Base-by-base conservation (phyloP, 1,140 invertebrate species). In the Chrysomallon squamiferum region DNA sequence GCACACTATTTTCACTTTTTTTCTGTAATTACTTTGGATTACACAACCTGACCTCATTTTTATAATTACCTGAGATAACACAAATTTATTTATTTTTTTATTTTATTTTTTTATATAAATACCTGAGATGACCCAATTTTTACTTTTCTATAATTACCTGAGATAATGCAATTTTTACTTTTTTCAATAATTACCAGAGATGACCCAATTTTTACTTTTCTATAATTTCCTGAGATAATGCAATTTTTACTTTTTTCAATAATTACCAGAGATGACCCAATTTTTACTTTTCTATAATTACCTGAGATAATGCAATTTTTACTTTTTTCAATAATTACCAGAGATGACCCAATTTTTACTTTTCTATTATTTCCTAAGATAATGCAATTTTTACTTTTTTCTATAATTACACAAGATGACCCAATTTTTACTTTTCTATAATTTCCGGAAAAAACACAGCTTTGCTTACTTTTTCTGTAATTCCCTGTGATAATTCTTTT, bases 401-500 rank as follows among this genome's bases (percentile, higher is more conserved):
- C 7, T 33, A 65, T 33, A 43, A 69, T 45, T 27, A 97, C 91
- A 85, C 96, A 89, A 11, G 9, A n/a, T n/a, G n/a, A 59, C 11
- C 15, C 89, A 89, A 20, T 90, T 95, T 1, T 98, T 85, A 65
- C 22, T 11, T 25, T 38, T 25, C 7, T 33, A 65, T 33, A 43
- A 69, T 45, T 27, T 97, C 91, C 85, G 96, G 89, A 11, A 88
- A 83, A 2, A 98, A 80, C 0, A 89, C 89, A 1, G 96, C 93
- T 74, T 89, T 89, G 22, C 90, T 95, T 1, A 98, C 85, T 66
- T 89, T 72, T 52, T 38, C n/a, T n/a, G n/a, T n/a, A n/a, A n/a
- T n/a, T n/a, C n/a, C n/a, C n/a, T n/a, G n/a, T n/a, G n/a, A n/a
- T n/a, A n/a, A n/a, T n/a, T n/a, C 35, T 7, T 38, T 38, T 7